phyloP scores from a whole-genome alignment of 2,888 invertebrate genomes.

The Petrolisthes cinctipes region DNA sequence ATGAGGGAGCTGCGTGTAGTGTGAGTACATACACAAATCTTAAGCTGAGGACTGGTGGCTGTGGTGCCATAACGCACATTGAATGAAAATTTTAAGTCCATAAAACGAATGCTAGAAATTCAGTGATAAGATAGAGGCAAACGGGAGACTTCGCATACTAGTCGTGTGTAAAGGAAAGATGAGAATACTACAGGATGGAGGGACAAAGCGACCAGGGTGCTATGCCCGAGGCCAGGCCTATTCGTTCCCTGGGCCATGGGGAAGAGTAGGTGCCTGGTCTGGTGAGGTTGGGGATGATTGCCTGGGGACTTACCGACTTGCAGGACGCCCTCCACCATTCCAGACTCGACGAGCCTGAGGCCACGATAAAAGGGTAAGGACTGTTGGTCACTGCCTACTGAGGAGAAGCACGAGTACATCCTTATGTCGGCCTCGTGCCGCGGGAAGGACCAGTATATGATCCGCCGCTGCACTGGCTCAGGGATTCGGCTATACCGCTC shows the following conservation, averaged over 20 bases:
- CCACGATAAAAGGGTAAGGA: conserved; percentile 89
- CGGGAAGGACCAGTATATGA: conserved; percentile 91
- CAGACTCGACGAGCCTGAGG: conserved; percentile 84
- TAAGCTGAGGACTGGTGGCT: too few species aligned
- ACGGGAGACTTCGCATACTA: not conserved
- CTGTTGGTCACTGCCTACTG: conserved; percentile 77
- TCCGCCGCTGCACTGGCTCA: conserved; percentile 87
- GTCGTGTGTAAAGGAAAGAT: conserved; percentile 17
- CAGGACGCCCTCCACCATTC: conserved; percentile 86
- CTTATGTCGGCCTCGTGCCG: conserved; percentile 88
- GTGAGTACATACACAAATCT: too few species aligned
- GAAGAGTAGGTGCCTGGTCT: not conserved
- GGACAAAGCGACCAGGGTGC: conserved; percentile 64
- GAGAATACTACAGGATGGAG: conserved; percentile 44
- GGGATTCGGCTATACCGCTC: conserved; percentile 89
- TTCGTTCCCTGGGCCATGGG: not conserved
- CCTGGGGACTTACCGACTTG: conserved; percentile 83
- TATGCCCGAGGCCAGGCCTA: conserved; percentile 50
- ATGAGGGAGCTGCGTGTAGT: too few species aligned
- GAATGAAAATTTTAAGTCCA: too few species aligned
- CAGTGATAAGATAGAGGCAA: not conserved
- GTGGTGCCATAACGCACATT: too few species aligned
- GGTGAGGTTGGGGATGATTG: not conserved
- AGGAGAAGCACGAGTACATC: conserved; percentile 86
- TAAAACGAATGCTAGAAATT: not conserved